Base-by-base conservation (phyloP, 2,113 vertebrate species). In the Strix uralensis region DNA sequence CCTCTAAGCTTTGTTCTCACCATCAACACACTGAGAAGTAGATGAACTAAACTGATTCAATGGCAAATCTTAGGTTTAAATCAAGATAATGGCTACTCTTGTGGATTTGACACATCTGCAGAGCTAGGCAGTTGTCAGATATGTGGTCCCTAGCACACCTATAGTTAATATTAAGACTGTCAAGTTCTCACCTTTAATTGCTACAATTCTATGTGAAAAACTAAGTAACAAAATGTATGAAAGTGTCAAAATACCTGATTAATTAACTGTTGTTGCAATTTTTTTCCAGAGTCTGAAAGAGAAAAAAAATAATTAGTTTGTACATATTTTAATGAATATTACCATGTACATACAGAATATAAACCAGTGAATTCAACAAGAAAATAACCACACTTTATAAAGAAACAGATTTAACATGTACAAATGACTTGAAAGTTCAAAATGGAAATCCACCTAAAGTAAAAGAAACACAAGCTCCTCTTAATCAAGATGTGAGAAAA, bases 211-310 rank as follows among this genome's bases (percentile, higher is more conserved):
- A 44, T 59, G 66, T 38, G 30, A 87, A 92, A 90, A 83, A 67
- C 22, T 59, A 14, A 46, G 25, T 81, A 86, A 78, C 9, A 85
- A 55, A 84, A 92, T 40, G 34, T 40, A 81, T 22, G 34, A 54
- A 88, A 92, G 57, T 85, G 51, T 78, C 61, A 21, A 95, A 96
- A 88, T 98, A 98, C 98, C 98, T 98, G 97, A 91, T 97, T 67
- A 90, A 81, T 88, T 84, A 88, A 70, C n/a, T 86, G 91, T 72
- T 95, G 94, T 44, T 96, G 97, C 66, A 87, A 34, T 87, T 96
- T 97, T 93, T 97, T 96, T 88, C 87, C 96, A 92, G 96, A 97
- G 70, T 90, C 98, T 98, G 98, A 97, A 98, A 98, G 22, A 94
- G 69, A 98, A 98, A 96, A 38, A 81, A 97, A 96, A 96, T 18